Conservation (phyloP, 1,140 invertebrate genomes). For the Matsumurasca onukii region DNA sequence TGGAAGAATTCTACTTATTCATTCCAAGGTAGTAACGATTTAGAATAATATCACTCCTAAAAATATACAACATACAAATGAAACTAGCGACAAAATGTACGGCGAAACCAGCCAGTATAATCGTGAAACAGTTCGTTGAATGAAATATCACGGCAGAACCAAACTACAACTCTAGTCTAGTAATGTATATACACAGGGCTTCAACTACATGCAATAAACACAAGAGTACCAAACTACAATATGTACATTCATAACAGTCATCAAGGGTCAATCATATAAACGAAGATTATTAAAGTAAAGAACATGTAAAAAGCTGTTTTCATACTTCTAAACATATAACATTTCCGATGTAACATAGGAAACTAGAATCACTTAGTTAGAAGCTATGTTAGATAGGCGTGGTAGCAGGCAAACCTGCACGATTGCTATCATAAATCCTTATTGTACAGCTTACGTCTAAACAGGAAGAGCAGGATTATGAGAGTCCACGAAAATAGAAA, state of each 20-base stretch:
- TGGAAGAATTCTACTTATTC: constrained; percentile 22
- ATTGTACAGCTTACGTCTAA: constrained; percentile 25
- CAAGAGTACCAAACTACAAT: constrained; percentile 12
- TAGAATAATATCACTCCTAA: constrained; percentile 28
- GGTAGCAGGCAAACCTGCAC: not conserved
- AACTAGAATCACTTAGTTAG: constrained; percentile 29
- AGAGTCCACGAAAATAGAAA: constrained; percentile 25
- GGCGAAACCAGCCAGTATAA: constrained; percentile 30
- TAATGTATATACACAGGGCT: constrained; percentile 11
- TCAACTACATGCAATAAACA: constrained; percentile 24
- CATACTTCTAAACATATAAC: constrained; percentile 20
- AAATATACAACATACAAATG: constrained; percentile 27
- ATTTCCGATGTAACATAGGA: constrained; percentile 25
- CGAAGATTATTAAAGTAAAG: constrained; percentile 19
- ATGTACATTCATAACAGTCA: constrained; percentile 13
- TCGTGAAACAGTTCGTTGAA: constrained; percentile 20
- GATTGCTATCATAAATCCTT: constrained; percentile 13
- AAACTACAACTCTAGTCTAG: constrained; percentile 1
- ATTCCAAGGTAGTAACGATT: constrained; percentile 14
- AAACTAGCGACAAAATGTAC: constrained; percentile 16
- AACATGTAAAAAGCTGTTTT: constrained; percentile 13
- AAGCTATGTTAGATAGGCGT: not conserved
- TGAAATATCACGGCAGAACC: constrained; percentile 21
- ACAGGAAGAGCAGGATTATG: constrained; percentile 29
- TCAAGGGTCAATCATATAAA: constrained; percentile 13